Conservation (phyloP, 1,140 invertebrate genomes). For the Nephila pilipes region DNA sequence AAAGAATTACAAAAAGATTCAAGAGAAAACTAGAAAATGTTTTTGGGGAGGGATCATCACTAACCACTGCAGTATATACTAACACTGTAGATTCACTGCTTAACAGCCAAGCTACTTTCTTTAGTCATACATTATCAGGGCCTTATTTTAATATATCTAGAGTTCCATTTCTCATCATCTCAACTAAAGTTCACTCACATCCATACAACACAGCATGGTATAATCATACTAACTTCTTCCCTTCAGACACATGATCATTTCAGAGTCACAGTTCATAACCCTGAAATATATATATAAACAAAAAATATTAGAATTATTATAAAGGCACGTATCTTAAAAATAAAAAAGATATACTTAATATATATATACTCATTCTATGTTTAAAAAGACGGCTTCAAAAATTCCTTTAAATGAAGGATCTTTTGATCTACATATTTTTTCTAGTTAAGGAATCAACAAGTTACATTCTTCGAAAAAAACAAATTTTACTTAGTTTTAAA, state of each 20-base stretch:
- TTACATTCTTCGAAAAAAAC: too few species aligned
- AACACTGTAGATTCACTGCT: conserved; percentile 45
- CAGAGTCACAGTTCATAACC: conserved; percentile 36
- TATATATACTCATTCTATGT: too few species aligned
- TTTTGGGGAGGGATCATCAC: conserved; percentile 1
- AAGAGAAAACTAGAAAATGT: background rate
- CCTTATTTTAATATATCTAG: background rate
- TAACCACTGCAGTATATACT: conserved; percentile 58
- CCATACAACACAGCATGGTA: background rate
- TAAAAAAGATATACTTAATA: too few species aligned
- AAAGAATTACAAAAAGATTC: conserved; percentile 2
- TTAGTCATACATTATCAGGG: conserved; percentile 20
- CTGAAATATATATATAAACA: too few species aligned
- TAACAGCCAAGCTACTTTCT: conserved; percentile 46
- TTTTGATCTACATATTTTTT: too few species aligned
- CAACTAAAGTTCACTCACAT: background rate
- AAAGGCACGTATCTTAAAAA: too few species aligned
- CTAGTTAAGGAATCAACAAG: too few species aligned
- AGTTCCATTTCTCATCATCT: background rate
- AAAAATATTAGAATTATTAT: too few species aligned
- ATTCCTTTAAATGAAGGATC: too few species aligned
- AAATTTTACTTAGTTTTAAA: too few species aligned
- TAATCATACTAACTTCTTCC: background rate
- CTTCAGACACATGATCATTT: background rate
- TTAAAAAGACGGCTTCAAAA: too few species aligned